Evolutionary conservation across 1,140 invertebrate genomes (phyloP).

Genomic region (Orius insidiosus): DNA sequence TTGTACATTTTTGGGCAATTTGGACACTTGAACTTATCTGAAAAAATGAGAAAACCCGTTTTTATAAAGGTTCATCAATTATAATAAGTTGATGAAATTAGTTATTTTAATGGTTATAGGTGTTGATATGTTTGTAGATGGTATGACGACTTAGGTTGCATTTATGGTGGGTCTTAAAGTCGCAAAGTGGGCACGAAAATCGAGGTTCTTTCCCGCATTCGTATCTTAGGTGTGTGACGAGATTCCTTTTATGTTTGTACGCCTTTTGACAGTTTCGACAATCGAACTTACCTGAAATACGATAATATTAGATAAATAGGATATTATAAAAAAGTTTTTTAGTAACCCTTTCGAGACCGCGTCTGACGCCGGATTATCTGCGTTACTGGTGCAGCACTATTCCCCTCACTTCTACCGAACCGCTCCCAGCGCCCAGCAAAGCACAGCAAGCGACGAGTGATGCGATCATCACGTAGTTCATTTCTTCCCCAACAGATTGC

Average conservation of each 20-base stretch:
- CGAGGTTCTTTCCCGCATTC: slow-evolving; percentile 53
- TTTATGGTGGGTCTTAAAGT: slow-evolving; percentile 58
- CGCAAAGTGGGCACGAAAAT: slow-evolving; percentile 58
- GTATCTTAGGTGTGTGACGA: slow-evolving; percentile 14
- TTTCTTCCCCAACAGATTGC: too few relatives aligned
- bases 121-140: slow-evolving; percentile 3
- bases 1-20: slow-evolving; percentile 30
- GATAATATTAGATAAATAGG: too few relatives aligned
- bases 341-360: too few relatives aligned
- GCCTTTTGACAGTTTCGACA: slow-evolving; percentile 5
- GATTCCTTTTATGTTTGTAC: slow-evolving; percentile 14
- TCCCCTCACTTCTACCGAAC: too few relatives aligned
- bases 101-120: not conserved
- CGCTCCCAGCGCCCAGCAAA: too few relatives aligned
- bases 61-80: too few relatives aligned
- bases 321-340: too few relatives aligned
- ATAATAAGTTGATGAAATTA: not conserved
- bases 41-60: not conserved
- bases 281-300: not conserved
- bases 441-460: too few relatives aligned
- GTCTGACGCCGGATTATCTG: too few relatives aligned
- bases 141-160: slow-evolving; percentile 14
- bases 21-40: not conserved
- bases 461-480: too few relatives aligned
- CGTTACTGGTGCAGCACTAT: too few relatives aligned